Percentiles rank a stretch among this genome's conserved stretches.
These are phyloP conservation scores for Lynx canadensis DNA, from an alignment of 2,113 vertebrate genomes.

Conservation along the genomic window DNA sequence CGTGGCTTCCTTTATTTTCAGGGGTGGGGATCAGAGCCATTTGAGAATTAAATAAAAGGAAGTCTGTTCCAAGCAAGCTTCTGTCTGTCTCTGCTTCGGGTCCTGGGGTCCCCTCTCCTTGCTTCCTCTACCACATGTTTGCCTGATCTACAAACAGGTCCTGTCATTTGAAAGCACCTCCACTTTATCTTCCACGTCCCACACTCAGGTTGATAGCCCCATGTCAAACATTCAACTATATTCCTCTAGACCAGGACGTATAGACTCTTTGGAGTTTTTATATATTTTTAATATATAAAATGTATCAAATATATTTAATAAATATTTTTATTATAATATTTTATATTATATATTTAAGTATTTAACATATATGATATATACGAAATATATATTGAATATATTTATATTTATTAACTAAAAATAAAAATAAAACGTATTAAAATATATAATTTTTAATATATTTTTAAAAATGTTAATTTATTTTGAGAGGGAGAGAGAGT, in stretches of 20 bases:
- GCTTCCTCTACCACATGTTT: neutral
- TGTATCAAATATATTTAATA: too few relatives aligned
- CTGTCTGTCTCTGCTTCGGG: neutral
- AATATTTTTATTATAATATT: too few relatives aligned
- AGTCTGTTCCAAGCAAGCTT: neutral
- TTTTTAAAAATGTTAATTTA: too few relatives aligned
- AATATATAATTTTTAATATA: too few relatives aligned
- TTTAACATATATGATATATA: too few relatives aligned
- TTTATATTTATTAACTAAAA: too few relatives aligned
- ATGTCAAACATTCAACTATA: neutral
- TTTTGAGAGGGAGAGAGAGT: too few relatives aligned
- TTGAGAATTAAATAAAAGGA: conserved; percentile 5
- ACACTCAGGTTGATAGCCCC: neutral
- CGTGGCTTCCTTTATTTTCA: neutral
- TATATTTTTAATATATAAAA: too few relatives aligned
- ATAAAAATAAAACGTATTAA: too few relatives aligned
- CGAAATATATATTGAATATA: too few relatives aligned
- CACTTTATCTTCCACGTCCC: neutral
- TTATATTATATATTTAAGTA: too few relatives aligned
- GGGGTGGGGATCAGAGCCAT: neutral
- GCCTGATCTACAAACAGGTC: neutral
- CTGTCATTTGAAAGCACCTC: neutral
- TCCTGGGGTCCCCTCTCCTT: neutral
- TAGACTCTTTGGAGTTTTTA: neutral
- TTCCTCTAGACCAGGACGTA: neutral